Percentiles rank a stretch among this genome's conserved stretches.
Conservation (phyloP, 1,140 invertebrate species). For the Drosophila ananassae region DNA sequence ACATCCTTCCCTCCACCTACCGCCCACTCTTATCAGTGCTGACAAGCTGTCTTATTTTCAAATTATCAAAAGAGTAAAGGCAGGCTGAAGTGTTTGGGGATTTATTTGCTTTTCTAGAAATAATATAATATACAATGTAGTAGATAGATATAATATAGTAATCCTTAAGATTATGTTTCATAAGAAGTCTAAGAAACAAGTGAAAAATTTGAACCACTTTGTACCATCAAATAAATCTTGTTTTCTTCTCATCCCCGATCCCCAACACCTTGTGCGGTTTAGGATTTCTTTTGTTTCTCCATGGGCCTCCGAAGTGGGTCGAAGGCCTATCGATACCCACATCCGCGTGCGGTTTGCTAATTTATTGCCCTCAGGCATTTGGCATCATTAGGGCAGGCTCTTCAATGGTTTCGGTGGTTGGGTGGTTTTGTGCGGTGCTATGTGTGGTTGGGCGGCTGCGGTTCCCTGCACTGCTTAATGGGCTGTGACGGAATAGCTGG, state of each 20-base stretch:
- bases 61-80: background rate
- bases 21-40: conserved; percentile 11
- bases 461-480: conserved; percentile 71
- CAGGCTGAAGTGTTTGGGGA: background rate
- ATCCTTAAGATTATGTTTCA: too few species aligned
- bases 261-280: conserved; percentile 4
- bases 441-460: conserved; percentile 42
- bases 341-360: conserved; percentile 62
- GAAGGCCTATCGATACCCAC: conserved; percentile 34
- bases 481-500: conserved; percentile 70
- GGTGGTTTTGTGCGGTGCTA: conserved; percentile 14
- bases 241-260: background rate
- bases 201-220: background rate
- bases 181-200: too few species aligned
- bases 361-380: conserved; percentile 73
- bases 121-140: background rate
- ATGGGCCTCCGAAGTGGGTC: conserved; percentile 20
- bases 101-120: background rate
- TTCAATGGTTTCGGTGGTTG: conserved; percentile 27
- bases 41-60: conserved; percentile 15
- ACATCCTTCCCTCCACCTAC: background rate
- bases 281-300: conserved; percentile 1
- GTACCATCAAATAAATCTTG: too few species aligned
- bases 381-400: conserved; percentile 67
- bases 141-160: background rate